These are phyloP conservation scores for Orchestia grillus DNA, from an alignment of 1,140 invertebrate genomes.

Conservation along the genomic window DNA sequence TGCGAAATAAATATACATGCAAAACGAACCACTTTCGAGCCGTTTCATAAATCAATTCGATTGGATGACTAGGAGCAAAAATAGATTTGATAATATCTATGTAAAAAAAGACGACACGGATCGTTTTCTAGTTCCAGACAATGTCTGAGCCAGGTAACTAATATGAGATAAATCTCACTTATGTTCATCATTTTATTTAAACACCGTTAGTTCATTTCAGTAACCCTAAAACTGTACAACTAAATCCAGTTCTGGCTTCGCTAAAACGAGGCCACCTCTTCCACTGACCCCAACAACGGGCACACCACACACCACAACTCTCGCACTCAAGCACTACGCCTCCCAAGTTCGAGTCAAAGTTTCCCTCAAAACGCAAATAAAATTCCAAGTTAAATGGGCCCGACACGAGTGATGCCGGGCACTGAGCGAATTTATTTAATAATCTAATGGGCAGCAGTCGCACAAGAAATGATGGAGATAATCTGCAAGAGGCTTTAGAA, in stretches of 20 bases:
- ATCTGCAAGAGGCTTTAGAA: constrained; percentile 47
- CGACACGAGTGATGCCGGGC: constrained; percentile 26
- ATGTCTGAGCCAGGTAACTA: background rate
- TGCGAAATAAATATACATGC: background rate
- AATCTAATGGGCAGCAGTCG: constrained; percentile 52
- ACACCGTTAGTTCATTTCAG: background rate
- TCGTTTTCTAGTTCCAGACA: background rate
- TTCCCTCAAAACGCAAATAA: constrained; percentile 22
- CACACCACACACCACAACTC: background rate
- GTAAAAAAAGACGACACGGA: background rate
- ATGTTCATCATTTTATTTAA: background rate
- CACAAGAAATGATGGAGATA: constrained; percentile 50
- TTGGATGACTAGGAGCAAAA: background rate
- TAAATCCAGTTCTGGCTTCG: background rate
- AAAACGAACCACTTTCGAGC: background rate
- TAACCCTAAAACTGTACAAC: background rate
- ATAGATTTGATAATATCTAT: background rate
- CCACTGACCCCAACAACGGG: background rate
- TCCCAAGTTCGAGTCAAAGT: constrained; percentile 44
- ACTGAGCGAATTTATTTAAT: constrained; percentile 46
- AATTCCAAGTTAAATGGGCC: constrained; percentile 46
- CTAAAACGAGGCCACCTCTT: background rate
- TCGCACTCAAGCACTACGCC: background rate
- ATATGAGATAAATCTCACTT: background rate
- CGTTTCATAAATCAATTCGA: background rate